These are phyloP conservation scores for Capitulum mitella DNA, from an alignment of 2,888 invertebrate genomes.

Conservation along the genomic window DNA sequence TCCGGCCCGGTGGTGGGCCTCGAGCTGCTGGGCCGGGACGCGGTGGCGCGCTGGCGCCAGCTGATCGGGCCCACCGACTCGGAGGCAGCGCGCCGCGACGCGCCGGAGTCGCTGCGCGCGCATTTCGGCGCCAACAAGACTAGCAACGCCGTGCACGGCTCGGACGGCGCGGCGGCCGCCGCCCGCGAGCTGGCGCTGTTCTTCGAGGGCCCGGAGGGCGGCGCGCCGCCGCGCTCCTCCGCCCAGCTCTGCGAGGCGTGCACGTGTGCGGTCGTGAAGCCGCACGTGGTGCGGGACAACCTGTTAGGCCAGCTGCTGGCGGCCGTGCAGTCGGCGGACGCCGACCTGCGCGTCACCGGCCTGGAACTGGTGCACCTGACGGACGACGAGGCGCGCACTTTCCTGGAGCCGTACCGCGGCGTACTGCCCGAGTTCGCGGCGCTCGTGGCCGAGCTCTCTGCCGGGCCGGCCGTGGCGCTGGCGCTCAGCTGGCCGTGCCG, in stretches of 20 bases:
- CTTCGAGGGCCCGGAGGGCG: constrained; percentile 44
- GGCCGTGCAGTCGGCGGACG: constrained; percentile 44
- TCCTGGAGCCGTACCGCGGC: constrained; percentile 86
- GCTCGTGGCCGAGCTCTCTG: constrained; percentile 74
- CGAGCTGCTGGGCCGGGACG: constrained; percentile 65
- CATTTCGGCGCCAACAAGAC: constrained; percentile 60
- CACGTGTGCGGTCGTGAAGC: constrained; percentile 69
- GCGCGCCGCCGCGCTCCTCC: constrained; percentile 42
- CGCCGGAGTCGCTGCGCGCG: constrained; percentile 56
- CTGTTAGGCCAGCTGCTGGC: constrained; percentile 13
- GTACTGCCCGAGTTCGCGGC: constrained; percentile 70
- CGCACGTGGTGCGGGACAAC: constrained; percentile 68
- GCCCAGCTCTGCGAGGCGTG: constrained; percentile 38
- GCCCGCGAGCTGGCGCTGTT: constrained; percentile 45
- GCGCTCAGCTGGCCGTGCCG: constrained; percentile 54
- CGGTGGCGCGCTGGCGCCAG: constrained; percentile 53
- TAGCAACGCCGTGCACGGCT: constrained; percentile 61
- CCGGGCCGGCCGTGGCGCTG: constrained; percentile 77
- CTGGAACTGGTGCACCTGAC: constrained; percentile 71
- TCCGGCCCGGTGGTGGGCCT: constrained; percentile 62
- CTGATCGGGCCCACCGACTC: constrained; percentile 59
- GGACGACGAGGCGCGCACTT: constrained; percentile 77
- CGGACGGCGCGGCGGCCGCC: constrained; percentile 53
- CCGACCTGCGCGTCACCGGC: constrained; percentile 68
- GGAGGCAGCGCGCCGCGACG: constrained; percentile 49